These are phyloP conservation scores for Eriosoma lanigerum DNA, from an alignment of 1,140 invertebrate genomes.

Conservation along the genomic window DNA sequence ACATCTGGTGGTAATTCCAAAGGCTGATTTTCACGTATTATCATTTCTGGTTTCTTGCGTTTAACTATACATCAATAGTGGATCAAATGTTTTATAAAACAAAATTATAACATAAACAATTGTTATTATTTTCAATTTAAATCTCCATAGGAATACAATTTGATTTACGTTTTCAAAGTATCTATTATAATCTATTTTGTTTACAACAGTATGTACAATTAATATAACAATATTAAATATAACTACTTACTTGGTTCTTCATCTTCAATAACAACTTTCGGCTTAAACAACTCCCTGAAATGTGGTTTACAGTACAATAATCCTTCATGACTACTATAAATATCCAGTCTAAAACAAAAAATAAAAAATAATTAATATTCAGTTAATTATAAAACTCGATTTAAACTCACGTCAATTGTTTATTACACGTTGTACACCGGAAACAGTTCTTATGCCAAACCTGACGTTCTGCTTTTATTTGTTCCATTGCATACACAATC, in stretches of 20 bases:
- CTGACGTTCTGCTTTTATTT: constrained; percentile 81
- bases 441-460: constrained; percentile 92
- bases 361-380: constrained; percentile 20
- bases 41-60: constrained; percentile 79
- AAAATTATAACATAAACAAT: constrained; percentile 19
- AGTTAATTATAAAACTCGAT: not conserved
- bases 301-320: constrained; percentile 89
- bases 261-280: constrained; percentile 78
- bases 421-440: constrained; percentile 83
- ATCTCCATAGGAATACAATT: not conserved
- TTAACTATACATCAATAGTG: constrained; percentile 60
- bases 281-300: constrained; percentile 87
- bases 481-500: constrained; percentile 91
- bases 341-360: constrained; percentile 72
- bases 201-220: not conserved
- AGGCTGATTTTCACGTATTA: constrained; percentile 88
- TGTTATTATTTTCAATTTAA: constrained; percentile 25
- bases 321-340: constrained; percentile 85
- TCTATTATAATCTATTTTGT: not conserved
- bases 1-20: constrained; percentile 86
- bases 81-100: constrained; percentile 14
- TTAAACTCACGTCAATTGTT: constrained; percentile 75
- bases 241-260: constrained; percentile 66
- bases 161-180: constrained; percentile 6
- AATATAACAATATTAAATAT: not conserved